phyloP scores from a whole-genome alignment of 2,113 vertebrate species.

The Myodes glareolus region DNA sequence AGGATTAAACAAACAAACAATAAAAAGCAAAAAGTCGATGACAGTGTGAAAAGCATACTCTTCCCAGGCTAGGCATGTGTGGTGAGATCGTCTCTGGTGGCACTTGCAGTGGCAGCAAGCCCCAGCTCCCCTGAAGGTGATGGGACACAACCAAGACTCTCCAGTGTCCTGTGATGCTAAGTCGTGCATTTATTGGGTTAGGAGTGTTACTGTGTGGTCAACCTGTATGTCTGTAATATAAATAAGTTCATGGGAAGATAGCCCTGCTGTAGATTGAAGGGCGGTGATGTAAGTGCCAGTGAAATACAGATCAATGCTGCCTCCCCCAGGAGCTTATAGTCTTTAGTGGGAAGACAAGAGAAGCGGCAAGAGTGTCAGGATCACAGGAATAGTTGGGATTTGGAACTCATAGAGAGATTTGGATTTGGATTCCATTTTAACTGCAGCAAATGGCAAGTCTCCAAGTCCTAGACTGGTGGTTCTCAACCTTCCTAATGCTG shows the following conservation, averaged over 20 bases:
- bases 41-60: neutral
- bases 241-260: neutral
- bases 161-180: neutral
- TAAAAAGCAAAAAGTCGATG: neutral
- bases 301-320: neutral
- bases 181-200: too few relatives aligned
- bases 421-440: neutral
- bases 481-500: neutral
- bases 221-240: neutral
- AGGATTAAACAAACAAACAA: neutral
- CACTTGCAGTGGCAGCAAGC: neutral
- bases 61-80: neutral
- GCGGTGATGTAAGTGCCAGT: rapidly evolving
- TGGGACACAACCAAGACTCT: neutral
- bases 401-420: neutral
- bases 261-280: neutral
- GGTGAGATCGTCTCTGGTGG: neutral
- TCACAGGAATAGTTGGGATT: neutral
- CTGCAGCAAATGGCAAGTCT: neutral
- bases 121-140: neutral
- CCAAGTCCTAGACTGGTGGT: neutral
- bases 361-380: neutral
- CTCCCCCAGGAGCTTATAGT: neutral
- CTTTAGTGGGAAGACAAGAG: too few relatives aligned
- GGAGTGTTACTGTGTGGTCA: neutral